A percentile compares a stretch with the other conserved stretches of the same genome.
Conservation (phyloP, 1,140 invertebrate genomes). For the Anastrepha ludens region DNA sequence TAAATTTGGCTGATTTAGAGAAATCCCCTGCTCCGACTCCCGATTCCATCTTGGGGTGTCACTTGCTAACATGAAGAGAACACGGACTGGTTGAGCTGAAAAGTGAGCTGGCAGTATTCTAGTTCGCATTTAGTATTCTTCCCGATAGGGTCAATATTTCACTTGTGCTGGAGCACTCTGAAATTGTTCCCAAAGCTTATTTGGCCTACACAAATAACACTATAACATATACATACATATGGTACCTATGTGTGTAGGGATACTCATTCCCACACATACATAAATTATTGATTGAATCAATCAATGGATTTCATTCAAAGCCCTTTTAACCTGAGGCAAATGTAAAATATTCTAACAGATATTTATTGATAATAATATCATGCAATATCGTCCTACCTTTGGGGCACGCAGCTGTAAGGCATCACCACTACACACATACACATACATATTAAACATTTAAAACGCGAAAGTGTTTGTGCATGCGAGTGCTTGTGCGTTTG, state of each 20-base stretch:
- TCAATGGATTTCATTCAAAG: constrained; percentile 28
- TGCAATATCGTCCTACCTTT: background rate
- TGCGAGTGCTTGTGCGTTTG: background rate
- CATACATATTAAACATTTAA: background rate
- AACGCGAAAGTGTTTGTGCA: background rate
- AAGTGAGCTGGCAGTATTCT: too few relatives aligned
- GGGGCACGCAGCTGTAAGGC: background rate
- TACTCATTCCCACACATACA: background rate
- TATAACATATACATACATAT: too few relatives aligned
- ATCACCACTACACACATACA: background rate
- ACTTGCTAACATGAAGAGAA: too few relatives aligned
- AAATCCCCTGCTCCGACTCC: too few relatives aligned
- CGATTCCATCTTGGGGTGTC: too few relatives aligned
- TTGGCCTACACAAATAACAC: background rate
- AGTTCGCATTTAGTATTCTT: too few relatives aligned
- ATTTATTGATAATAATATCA: constrained; percentile 9
- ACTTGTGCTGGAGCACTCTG: too few relatives aligned
- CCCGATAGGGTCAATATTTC: too few relatives aligned
- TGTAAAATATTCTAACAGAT: background rate
- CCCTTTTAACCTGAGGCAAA: background rate
- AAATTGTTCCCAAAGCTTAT: background rate
- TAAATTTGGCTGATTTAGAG: too few relatives aligned
- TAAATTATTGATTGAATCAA: constrained; percentile 23
- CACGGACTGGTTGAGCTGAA: too few relatives aligned
- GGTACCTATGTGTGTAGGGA: background rate